Base-by-base conservation (phyloP, 2,888 invertebrate species). In the Lissonota sp. region DNA sequence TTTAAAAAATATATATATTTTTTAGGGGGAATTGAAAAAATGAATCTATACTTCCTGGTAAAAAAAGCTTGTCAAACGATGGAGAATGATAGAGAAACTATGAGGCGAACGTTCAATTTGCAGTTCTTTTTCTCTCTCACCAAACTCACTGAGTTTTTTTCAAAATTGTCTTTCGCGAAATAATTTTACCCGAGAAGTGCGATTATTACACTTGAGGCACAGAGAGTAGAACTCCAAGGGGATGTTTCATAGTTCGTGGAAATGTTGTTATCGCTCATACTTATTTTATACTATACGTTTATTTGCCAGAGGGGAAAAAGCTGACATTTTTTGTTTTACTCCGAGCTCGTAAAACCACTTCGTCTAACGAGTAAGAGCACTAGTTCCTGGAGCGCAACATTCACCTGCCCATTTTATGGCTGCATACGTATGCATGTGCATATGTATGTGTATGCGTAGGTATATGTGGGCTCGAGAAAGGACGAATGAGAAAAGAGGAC, bases 381-480 rank as follows among this genome's bases (percentile, higher is more conserved):
- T 80, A 67, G 80, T 70, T 76, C 55, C 51, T 40, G 57, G 58
- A 67, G 70, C 67, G 62, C 71, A 80, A 80, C 67, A 70, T 80
- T 80, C 76, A 76, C 76, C 80, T 76, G 53, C 71, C 42, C 49
- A 80, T 76, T 80, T 80, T 80, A 76, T 76, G 76, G 67, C 57
- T 57, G 51, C 66, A 57, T 57, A 63, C 72, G 63, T 49, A 16
- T 80, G 39, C 37, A 10, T 6, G 16, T 12, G 12, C 8, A 26
- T n/a, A 10, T 63, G 62, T 26, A 10, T 37, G 53, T 46, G 37
- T 55, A 37, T 53, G 14, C 53, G 62, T 26, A 10, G 16, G 53
- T 46, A 37, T 55, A 37, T 53, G 14, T 12, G 26, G 53, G 26
- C 26, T 26, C 26, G 26, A 51, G 14, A 66, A 55, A 53, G 74